Conservation (phyloP, 2,797 vertebrate species). For the Tauraco hartlaubi region DNA sequence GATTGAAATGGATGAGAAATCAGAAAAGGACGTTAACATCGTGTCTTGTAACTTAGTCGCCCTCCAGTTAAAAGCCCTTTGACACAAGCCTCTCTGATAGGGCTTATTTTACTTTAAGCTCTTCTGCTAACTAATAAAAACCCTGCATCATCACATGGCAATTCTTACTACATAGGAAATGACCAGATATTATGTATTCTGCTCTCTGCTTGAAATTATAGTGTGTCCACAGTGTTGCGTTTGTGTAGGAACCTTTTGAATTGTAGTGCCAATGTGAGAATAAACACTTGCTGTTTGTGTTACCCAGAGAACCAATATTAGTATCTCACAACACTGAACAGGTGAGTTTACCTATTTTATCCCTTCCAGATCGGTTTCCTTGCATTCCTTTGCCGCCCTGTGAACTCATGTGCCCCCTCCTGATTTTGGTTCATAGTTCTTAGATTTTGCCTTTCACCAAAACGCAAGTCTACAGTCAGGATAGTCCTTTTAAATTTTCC, state of each 20-base stretch:
- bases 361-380: not conserved
- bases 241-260: not conserved
- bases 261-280: not conserved
- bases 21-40: not conserved
- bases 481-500: not conserved
- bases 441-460: not conserved
- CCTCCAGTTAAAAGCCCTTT: not conserved
- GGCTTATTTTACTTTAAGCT: not conserved
- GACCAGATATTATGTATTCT: not conserved
- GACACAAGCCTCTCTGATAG: not conserved
- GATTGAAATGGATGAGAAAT: not conserved
- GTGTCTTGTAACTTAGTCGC: not conserved
- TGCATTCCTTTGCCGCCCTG: not conserved
- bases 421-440: not conserved
- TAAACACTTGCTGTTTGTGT: not conserved
- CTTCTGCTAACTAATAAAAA: not conserved
- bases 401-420: not conserved
- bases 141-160: not conserved
- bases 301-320: not conserved
- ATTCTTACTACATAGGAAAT: not conserved
- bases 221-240: fast-evolving
- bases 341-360: not conserved
- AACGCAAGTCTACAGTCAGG: not conserved
- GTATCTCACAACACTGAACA: not conserved
- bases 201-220: not conserved